These are phyloP conservation scores for Periphyllus acericola DNA, from an alignment of 2,888 invertebrate genomes.

Conservation along the genomic window DNA sequence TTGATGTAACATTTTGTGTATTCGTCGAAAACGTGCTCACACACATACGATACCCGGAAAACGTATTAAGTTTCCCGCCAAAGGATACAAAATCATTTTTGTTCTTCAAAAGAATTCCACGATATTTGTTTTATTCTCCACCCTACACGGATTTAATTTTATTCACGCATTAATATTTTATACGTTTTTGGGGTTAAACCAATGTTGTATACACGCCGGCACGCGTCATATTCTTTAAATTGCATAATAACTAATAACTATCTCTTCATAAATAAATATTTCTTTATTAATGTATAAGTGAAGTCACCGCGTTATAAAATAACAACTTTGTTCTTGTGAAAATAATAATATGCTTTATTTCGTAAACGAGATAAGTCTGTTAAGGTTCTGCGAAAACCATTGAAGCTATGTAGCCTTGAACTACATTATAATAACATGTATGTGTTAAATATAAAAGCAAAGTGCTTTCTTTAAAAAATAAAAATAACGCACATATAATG, in stretches of 20 bases:
- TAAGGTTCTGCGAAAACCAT: neutral
- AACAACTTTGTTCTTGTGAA: neutral
- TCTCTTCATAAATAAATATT: neutral
- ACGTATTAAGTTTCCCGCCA: neutral
- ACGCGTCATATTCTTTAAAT: neutral
- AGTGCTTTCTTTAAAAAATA: neutral
- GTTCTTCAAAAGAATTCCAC: neutral
- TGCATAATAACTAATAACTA: neutral
- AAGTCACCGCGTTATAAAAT: neutral
- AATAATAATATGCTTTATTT: conserved; percentile 5
- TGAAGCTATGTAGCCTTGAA: neutral
- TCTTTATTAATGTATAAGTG: no score
- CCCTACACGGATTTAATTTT: neutral
- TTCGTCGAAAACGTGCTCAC: neutral
- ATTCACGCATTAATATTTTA: neutral
- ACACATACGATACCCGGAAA: neutral
- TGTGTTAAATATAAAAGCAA: neutral
- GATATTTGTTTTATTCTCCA: neutral
- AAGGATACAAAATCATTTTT: neutral
- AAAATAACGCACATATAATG: neutral
- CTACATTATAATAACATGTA: neutral
- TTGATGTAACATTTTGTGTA: no score
- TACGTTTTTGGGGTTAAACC: neutral
- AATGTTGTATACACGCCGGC: neutral
- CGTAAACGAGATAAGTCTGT: neutral